Evolutionary conservation across 1,140 invertebrate species (phyloP).

Genomic region (Philopotamus ludificatus): DNA sequence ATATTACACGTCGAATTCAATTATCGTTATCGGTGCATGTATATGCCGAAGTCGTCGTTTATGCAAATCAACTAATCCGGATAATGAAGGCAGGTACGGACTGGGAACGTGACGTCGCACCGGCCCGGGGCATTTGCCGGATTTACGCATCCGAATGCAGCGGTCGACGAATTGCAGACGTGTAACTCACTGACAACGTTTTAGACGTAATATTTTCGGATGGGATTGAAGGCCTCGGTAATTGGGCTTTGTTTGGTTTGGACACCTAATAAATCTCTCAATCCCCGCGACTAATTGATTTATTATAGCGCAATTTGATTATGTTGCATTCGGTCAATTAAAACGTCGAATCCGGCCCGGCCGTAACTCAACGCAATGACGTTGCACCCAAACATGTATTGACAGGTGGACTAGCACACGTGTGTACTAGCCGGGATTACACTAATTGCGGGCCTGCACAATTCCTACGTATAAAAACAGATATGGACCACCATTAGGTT

Average conservation of each 20-base stretch:
- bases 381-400: constrained; percentile 11
- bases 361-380: constrained; percentile 13
- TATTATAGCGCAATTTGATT: constrained; percentile 6
- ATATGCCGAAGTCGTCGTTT: constrained; percentile 3
- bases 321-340: constrained; percentile 18
- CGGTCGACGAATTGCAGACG: no score
- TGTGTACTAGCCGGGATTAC: no score
- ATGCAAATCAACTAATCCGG: constrained; percentile 5
- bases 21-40: no score
- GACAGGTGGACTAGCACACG: constrained; percentile 15
- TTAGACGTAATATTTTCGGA: no score
- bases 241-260: no score
- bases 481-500: no score
- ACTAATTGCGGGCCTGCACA: no score
- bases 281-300: constrained; percentile 23
- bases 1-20: neutral
- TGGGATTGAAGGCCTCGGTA: no score
- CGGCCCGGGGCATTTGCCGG: neutral
- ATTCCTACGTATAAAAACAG: no score
- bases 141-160: no score
- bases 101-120: constrained; percentile 13
- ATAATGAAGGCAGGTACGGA: constrained; percentile 21
- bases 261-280: no score
- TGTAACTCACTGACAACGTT: no score
- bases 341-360: constrained; percentile 12